Conservation (phyloP, 2,888 invertebrate species). For the Synanthedon myopaeformis region DNA sequence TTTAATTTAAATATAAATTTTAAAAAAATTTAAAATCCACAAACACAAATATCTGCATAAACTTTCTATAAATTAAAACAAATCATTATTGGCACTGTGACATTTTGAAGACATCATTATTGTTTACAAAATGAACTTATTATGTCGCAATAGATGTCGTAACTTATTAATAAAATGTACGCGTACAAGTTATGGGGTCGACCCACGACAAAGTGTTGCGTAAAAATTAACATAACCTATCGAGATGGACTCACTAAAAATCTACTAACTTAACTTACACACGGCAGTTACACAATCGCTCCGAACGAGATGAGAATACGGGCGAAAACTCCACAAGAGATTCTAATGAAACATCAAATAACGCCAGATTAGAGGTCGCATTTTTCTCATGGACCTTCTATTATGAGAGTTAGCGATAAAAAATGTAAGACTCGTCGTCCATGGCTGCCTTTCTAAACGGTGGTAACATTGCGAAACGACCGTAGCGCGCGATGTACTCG, state of each 20-base stretch:
- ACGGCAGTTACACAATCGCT: constrained; percentile 2
- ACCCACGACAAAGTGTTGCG: constrained; percentile 11
- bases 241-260: background rate
- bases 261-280: constrained; percentile 4
- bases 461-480: constrained; percentile 14
- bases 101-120: constrained; percentile 5
- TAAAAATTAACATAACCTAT: constrained; percentile 17
- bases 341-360: constrained; percentile 17
- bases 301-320: constrained; percentile 9
- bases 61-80: background rate
- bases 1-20: background rate
- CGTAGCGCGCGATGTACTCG: constrained; percentile 29
- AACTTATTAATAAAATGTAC: constrained; percentile 7
- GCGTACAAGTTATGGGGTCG: constrained; percentile 5
- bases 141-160: constrained; percentile 3
- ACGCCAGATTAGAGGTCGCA: constrained; percentile 35
- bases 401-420: constrained; percentile 6
- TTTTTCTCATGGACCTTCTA: constrained; percentile 48
- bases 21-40: background rate
- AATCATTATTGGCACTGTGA: constrained; percentile 9
- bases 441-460: constrained; percentile 13
- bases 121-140: background rate
- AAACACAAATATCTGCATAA: background rate
- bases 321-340: constrained; percentile 2
- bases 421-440: constrained; percentile 13